Evolutionary conservation across 2,888 invertebrate genomes (phyloP).

Genomic region (Orthosia gracilis): DNA sequence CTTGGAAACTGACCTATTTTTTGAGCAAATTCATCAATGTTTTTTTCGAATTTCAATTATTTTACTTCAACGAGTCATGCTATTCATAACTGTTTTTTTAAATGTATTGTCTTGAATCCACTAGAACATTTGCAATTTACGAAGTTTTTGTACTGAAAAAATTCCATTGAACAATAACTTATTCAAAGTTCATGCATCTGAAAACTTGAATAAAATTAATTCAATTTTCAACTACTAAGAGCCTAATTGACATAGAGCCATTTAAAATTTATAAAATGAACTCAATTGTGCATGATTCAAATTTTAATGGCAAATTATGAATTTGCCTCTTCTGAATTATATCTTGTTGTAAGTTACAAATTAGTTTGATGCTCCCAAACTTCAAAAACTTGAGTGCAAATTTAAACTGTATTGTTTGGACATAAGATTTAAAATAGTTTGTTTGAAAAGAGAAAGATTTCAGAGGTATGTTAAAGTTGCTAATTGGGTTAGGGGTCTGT

Average conservation of each 20-base stretch:
- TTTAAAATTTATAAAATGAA: constrained; percentile 4
- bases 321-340: constrained; percentile 8
- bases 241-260: constrained; percentile 13
- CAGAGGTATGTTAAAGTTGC: constrained; percentile 21
- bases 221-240: constrained; percentile 17
- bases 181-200: background rate
- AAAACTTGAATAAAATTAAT: constrained; percentile 21
- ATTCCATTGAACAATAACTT: background rate
- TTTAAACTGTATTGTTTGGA: constrained; percentile 3
- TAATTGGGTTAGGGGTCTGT: constrained; percentile 41
- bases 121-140: background rate
- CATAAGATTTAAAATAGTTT: constrained; percentile 22
- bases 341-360: constrained; percentile 46
- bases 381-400: background rate
- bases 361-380: constrained; percentile 2
- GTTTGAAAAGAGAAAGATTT: background rate
- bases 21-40: no score
- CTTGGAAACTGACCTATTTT: no score
- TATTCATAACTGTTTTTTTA: no score
- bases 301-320: constrained; percentile 18
- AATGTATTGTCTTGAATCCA: no score
- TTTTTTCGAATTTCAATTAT: no score
- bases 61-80: no score
- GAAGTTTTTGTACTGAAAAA: background rate
- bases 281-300: background rate